These are phyloP conservation scores for Rhipidura dahli DNA, from an alignment of 2,113 vertebrate species.

Conservation along the genomic window DNA sequence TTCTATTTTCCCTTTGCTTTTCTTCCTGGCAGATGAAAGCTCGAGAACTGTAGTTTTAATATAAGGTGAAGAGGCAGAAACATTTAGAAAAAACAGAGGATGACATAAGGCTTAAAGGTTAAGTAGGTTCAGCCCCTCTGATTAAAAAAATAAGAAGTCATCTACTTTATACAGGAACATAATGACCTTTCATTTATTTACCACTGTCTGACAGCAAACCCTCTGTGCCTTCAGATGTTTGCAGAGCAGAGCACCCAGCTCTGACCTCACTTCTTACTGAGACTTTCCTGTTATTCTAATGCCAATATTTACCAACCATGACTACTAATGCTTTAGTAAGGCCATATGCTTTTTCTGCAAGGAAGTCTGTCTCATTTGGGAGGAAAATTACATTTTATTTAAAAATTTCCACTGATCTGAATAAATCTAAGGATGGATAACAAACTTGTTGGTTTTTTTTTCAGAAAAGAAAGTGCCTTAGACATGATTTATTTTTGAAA, in stretches of 20 bases:
- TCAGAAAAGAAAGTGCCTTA: not conserved
- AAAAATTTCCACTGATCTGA: not conserved
- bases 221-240: constrained; percentile 9
- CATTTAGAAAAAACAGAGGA: not conserved
- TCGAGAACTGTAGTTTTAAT: not conserved
- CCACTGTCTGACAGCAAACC: not conserved
- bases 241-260: not conserved
- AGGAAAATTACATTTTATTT: not conserved
- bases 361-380: not conserved
- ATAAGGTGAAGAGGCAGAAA: not conserved
- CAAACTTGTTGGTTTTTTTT: not conserved
- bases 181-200: constrained; percentile 42
- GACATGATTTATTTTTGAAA: not conserved
- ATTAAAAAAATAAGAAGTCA: not conserved
- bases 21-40: not conserved
- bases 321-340: not conserved
- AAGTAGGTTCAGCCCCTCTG: not conserved
- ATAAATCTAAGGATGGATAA: not conserved
- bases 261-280: not conserved
- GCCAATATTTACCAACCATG: not conserved
- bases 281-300: not conserved
- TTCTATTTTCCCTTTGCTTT: not conserved
- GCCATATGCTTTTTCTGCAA: not conserved
- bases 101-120: not conserved
- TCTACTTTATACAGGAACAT: not conserved